Percentiles rank a stretch among this genome's conserved stretches.
These are phyloP conservation scores for Drosophila ustulata DNA, from an alignment of 2,888 invertebrate genomes.

Conservation along the genomic window DNA sequence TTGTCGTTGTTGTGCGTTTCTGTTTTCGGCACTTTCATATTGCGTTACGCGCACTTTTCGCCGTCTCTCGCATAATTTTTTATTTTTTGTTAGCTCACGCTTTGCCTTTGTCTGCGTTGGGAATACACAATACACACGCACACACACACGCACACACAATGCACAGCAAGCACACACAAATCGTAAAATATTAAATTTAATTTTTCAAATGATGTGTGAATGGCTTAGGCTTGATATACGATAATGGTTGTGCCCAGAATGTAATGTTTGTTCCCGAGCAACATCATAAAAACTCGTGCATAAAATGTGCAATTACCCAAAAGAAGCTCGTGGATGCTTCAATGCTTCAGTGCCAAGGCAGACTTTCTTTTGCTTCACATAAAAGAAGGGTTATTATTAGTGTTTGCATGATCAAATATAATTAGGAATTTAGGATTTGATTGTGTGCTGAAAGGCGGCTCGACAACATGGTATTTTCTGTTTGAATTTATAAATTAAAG, in stretches of 20 bases:
- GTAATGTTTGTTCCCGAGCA: slow-evolving; percentile 40
- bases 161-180: slow-evolving; percentile 53
- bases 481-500: background rate
- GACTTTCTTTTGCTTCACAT: background rate
- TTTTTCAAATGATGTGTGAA: slow-evolving; percentile 82
- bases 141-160: slow-evolving; percentile 29
- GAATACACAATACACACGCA: slow-evolving; percentile 11
- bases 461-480: background rate
- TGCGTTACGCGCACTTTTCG: slow-evolving; percentile 69
- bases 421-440: slow-evolving; percentile 6
- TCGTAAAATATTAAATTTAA: slow-evolving; percentile 82
- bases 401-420: slow-evolving; percentile 18
- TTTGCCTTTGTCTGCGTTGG: slow-evolving; percentile 32
- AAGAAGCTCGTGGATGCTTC: slow-evolving; percentile 15
- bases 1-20: slow-evolving; percentile 28
- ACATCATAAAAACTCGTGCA: slow-evolving; percentile 47
- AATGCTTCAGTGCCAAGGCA: background rate
- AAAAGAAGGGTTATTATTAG: slow-evolving; percentile 20
- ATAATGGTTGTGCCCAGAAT: slow-evolving; percentile 60
- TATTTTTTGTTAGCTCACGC: slow-evolving; percentile 61
- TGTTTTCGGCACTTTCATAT: slow-evolving; percentile 67
- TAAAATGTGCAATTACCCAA: slow-evolving; percentile 54
- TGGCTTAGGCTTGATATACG: slow-evolving; percentile 74
- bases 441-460: background rate
- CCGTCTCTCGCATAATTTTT: slow-evolving; percentile 67